phyloP scores from a whole-genome alignment of 2,113 vertebrate species.

The Sinocyclocheilus anophthalmus region DNA sequence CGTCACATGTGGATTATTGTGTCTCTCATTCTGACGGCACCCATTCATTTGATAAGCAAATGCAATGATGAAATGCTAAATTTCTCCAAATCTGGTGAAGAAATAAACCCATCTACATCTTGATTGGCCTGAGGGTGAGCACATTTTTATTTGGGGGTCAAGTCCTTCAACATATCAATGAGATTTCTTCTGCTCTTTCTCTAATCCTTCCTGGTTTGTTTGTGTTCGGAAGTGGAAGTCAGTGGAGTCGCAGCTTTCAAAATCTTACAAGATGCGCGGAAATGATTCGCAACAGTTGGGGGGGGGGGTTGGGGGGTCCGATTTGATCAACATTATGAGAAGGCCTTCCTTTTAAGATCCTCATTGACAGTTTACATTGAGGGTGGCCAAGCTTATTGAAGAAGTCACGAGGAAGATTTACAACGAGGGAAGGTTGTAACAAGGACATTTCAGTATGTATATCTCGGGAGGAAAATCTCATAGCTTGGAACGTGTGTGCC shows the following conservation, averaged over 20 bases:
- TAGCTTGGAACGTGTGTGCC: no score
- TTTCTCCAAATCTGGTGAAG: no score
- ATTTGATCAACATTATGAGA: conserved; percentile 35
- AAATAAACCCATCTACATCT: not conserved
- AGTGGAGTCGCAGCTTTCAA: conserved; percentile 2
- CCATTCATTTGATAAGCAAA: not conserved
- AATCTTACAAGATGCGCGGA: conserved; percentile 2
- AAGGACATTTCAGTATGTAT: no score
- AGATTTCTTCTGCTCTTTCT: not conserved
- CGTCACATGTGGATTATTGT: not conserved
- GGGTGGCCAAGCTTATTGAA: conserved; percentile 29
- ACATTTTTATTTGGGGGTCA: not conserved
- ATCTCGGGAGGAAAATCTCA: no score
- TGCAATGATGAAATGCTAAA: not conserved
- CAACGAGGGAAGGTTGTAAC: no score
- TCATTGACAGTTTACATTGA: conserved; percentile 54
- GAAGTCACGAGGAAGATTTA: conserved; percentile 8
- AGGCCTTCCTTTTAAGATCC: conserved; percentile 49
- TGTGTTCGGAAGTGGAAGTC: conserved; percentile 22
- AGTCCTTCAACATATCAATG: not conserved
- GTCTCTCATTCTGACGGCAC: not conserved
- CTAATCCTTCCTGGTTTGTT: not conserved
- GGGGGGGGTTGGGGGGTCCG: no score
- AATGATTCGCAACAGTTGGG: conserved; percentile 30
- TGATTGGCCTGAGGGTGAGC: not conserved